Percentiles rank a stretch among this genome's conserved stretches.
Conservation (phyloP, 1,140 invertebrate genomes). For the Aradophagus sp. region DNA sequence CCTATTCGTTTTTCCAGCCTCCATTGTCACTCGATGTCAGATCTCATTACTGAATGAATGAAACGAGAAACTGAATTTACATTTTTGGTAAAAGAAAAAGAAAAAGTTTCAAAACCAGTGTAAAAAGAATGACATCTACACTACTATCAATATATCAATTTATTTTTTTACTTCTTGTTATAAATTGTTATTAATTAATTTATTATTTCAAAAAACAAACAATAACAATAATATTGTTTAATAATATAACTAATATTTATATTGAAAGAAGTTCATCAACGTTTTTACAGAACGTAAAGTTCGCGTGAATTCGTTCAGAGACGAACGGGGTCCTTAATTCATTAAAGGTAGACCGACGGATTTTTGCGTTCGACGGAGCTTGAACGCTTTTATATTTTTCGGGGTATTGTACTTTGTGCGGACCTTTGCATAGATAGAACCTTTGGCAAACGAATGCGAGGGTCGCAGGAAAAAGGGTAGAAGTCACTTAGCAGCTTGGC, state of each 20-base stretch:
- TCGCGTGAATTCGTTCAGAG: not conserved
- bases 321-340: slow-evolving; percentile 4
- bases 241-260: too few species aligned
- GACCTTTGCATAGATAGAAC: slow-evolving; percentile 46
- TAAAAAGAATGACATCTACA: too few species aligned
- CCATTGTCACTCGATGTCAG: slow-evolving; percentile 22
- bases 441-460: slow-evolving; percentile 43
- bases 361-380: slow-evolving; percentile 22
- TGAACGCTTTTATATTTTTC: slow-evolving; percentile 44
- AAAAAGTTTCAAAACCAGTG: too few species aligned
- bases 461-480: slow-evolving; percentile 55
- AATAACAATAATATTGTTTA: too few species aligned
- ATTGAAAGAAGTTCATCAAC: too few species aligned
- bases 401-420: slow-evolving; percentile 28
- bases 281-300: not conserved
- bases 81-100: slow-evolving; percentile 15
- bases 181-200: too few species aligned
- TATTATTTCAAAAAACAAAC: too few species aligned
- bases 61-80: too few species aligned
- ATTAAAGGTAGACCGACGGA: slow-evolving; percentile 21
- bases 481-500: slow-evolving; percentile 53
- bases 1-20: slow-evolving; percentile 15
- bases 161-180: too few species aligned
- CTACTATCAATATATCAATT: too few species aligned
- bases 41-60: slow-evolving; percentile 11